Evolutionary conservation across 2,888 invertebrate species (phyloP).

Genomic region (Acrobasis repandana): DNA sequence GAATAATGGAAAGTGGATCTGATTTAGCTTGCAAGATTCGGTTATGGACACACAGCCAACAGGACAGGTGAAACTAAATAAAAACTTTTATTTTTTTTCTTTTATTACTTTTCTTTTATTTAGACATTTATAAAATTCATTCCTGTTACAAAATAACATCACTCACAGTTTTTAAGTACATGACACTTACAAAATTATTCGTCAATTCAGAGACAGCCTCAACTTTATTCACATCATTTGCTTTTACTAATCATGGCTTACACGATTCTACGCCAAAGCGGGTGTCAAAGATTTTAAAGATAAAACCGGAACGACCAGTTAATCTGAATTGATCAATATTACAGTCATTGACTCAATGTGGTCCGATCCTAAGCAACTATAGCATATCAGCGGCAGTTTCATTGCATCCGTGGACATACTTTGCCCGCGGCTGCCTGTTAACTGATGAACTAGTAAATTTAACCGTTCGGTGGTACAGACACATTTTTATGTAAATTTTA

Average conservation of each 20-base stretch:
- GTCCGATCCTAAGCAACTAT: conserved; percentile 19
- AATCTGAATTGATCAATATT: conserved; percentile 15
- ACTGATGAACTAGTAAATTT: conserved; percentile 59
- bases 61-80: too few relatives aligned
- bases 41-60: too few relatives aligned
- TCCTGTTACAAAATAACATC: too few relatives aligned
- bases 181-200: too few relatives aligned
- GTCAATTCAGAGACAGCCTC: too few relatives aligned
- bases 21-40: too few relatives aligned
- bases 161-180: too few relatives aligned
- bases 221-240: neutral
- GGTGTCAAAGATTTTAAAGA: conserved; percentile 1
- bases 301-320: conserved; percentile 14
- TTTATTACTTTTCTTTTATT: too few relatives aligned
- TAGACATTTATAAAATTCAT: too few relatives aligned
- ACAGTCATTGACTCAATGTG: conserved; percentile 11
- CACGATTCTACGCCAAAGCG: neutral
- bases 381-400: conserved; percentile 51
- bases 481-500: conserved; percentile 46
- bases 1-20: too few relatives aligned
- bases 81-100: too few relatives aligned
- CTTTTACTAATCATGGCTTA: neutral
- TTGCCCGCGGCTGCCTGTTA: conserved; percentile 54
- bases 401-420: conserved; percentile 52
- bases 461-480: conserved; percentile 42